phyloP scores from a whole-genome alignment of 2,888 invertebrate species.

The Ophion costatus region DNA sequence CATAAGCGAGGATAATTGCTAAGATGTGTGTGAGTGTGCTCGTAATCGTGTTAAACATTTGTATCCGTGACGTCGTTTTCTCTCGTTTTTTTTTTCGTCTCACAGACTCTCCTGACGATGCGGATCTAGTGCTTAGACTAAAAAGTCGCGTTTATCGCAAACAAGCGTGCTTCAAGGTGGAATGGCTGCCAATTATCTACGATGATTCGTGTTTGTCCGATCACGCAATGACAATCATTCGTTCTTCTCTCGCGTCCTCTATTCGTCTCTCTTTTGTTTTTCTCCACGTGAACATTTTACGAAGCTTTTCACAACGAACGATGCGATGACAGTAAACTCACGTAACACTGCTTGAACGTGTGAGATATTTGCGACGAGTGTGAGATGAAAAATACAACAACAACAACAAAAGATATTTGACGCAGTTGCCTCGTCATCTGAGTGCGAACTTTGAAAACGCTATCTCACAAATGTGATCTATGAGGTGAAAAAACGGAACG shows the following conservation, averaged over 20 bases:
- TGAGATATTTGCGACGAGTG: conserved; percentile 61
- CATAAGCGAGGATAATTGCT: conserved; percentile 58
- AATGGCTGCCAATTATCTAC: conserved; percentile 45
- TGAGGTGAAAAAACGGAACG: conserved; percentile 38
- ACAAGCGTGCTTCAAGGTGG: conserved; percentile 46
- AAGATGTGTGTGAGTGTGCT: conserved; percentile 31
- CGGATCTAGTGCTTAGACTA: conserved; percentile 28
- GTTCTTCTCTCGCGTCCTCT: conserved; percentile 4
- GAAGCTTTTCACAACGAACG: conserved; percentile 53
- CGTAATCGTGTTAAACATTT: conserved; percentile 39
- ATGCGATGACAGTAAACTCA: conserved; percentile 76
- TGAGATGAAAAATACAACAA: conserved; percentile 54
- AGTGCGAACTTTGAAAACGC: conserved; percentile 21
- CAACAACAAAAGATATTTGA: conserved; percentile 36
- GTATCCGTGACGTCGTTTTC: conserved; percentile 7
- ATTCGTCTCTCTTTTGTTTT: neutral
- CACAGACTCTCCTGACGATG: conserved; percentile 7
- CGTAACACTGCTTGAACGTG: conserved; percentile 81
- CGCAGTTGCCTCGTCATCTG: neutral
- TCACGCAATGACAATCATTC: conserved; percentile 10
- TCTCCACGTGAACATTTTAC: conserved; percentile 31
- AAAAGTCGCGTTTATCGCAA: conserved; percentile 36
- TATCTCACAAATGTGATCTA: conserved; percentile 50
- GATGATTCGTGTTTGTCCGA: conserved; percentile 47
- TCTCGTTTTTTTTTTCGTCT: neutral